phyloP scores from a whole-genome alignment of 1,140 invertebrate species.

The Argopecten irradians region DNA sequence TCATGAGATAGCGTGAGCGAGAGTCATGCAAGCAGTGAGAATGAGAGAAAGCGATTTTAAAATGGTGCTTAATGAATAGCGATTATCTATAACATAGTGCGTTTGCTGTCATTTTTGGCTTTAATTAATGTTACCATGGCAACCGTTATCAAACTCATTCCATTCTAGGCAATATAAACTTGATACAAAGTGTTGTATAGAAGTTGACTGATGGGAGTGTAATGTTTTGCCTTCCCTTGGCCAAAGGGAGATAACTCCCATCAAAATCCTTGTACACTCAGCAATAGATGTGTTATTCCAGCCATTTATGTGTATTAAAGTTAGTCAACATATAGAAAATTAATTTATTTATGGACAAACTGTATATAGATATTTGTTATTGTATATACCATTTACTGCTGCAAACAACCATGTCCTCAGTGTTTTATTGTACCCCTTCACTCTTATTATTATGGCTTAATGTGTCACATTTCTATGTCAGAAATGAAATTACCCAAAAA shows the following conservation, averaged over 20 bases:
- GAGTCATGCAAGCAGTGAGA: neutral
- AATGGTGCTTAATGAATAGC: constrained; percentile 1
- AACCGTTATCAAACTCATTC: constrained; percentile 3
- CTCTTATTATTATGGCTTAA: neutral
- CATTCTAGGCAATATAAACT: constrained; percentile 8
- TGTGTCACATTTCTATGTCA: no score
- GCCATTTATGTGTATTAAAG: neutral
- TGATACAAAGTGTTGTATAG: neutral
- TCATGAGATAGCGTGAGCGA: neutral
- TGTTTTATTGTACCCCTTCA: neutral
- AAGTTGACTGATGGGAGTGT: neutral
- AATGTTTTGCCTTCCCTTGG: neutral
- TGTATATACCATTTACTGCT: neutral
- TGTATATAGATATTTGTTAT: constrained; percentile 1
- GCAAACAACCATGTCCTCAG: neutral
- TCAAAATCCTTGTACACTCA: neutral
- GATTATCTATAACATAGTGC: neutral
- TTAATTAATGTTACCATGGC: neutral
- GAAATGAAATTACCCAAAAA: no score
- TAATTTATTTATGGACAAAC: constrained; percentile 19
- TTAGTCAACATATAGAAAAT: neutral
- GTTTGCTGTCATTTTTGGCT: neutral
- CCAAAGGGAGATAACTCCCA: constrained; percentile 6
- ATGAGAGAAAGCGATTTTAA: neutral
- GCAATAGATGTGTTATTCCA: neutral